These are phyloP conservation scores for Diarsia rubi DNA, from an alignment of 2,888 invertebrate species.

Conservation along the genomic window DNA sequence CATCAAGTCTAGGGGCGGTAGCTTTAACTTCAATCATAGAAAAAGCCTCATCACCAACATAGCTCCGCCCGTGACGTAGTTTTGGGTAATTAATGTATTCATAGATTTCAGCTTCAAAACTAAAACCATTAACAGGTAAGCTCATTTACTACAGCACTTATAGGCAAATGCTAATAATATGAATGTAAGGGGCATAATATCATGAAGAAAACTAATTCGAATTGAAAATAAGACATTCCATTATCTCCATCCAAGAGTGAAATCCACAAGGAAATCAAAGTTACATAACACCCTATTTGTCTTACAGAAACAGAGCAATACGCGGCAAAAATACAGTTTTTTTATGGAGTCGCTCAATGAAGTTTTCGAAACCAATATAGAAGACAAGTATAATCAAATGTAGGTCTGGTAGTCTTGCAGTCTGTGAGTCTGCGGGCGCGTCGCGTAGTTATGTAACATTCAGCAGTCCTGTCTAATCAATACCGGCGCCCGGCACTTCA, in stretches of 20 bases:
- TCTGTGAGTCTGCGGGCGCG: slow-evolving; percentile 79
- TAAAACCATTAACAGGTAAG: slow-evolving; percentile 28
- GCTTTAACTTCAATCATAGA: slow-evolving; percentile 43
- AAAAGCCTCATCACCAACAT: slow-evolving; percentile 47
- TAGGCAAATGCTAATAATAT: neutral
- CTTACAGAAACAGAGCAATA: slow-evolving; percentile 43
- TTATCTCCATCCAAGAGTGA: slow-evolving; percentile 22
- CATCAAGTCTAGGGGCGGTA: slow-evolving; percentile 42
- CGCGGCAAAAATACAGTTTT: slow-evolving; percentile 43
- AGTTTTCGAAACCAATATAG: slow-evolving; percentile 69
- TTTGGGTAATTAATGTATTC: slow-evolving; percentile 35
- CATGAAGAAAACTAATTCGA: slow-evolving; percentile 8
- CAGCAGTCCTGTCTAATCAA: slow-evolving; percentile 88
- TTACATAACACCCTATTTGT: slow-evolving; percentile 57
- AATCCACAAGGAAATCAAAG: slow-evolving; percentile 54
- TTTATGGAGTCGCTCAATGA: slow-evolving; percentile 58
- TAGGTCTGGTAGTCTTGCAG: slow-evolving; percentile 72
- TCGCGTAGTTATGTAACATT: slow-evolving; percentile 84
- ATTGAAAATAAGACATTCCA: slow-evolving; percentile 17
- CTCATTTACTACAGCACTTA: slow-evolving; percentile 8
- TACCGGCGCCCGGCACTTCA: slow-evolving; percentile 84
- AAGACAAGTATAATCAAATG: slow-evolving; percentile 73
- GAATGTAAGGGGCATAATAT: neutral
- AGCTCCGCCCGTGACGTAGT: slow-evolving; percentile 9
- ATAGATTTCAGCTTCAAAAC: slow-evolving; percentile 7